Evolutionary conservation across 2,113 vertebrate species (phyloP).

Genomic region (Aptenodytes forsteri): DNA sequence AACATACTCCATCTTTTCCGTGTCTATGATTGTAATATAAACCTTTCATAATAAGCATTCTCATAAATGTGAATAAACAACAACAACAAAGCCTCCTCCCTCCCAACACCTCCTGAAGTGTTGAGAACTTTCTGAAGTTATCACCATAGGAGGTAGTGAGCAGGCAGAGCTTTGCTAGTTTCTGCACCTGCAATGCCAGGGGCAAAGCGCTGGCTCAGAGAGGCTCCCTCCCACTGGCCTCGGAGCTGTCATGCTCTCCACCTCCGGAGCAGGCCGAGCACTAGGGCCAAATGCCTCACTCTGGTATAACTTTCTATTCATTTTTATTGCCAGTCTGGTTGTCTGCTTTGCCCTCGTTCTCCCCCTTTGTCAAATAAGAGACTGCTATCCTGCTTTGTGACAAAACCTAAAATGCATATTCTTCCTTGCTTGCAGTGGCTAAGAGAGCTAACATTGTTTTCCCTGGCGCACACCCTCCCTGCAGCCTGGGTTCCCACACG

Average conservation of each 20-base stretch:
- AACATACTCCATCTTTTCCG: not conserved
- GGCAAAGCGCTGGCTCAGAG: not conserved
- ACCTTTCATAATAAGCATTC: not conserved
- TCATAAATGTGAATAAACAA: not conserved
- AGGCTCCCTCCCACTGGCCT: not conserved
- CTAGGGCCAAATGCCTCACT: not conserved
- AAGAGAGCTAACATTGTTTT: not conserved
- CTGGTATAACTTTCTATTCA: not conserved
- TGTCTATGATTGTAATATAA: not conserved
- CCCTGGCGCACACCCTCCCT: too few relatives aligned
- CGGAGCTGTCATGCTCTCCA: not conserved
- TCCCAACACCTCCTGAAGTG: not conserved
- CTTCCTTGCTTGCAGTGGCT: not conserved
- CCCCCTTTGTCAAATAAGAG: not conserved
- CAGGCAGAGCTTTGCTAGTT: not conserved
- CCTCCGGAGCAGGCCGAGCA: rapidly evolving
- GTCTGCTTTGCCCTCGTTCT: not conserved
- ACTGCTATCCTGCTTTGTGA: not conserved
- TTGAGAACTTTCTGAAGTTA: not conserved
- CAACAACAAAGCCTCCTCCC: not conserved
- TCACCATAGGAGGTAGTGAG: not conserved
- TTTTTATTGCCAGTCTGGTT: not conserved
- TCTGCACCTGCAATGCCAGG: not conserved
- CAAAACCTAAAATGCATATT: not conserved
- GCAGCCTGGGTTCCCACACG: rapidly evolving